Evolutionary conservation across 1,140 invertebrate species (phyloP).

Genomic region (Hycleus phaleratus): DNA sequence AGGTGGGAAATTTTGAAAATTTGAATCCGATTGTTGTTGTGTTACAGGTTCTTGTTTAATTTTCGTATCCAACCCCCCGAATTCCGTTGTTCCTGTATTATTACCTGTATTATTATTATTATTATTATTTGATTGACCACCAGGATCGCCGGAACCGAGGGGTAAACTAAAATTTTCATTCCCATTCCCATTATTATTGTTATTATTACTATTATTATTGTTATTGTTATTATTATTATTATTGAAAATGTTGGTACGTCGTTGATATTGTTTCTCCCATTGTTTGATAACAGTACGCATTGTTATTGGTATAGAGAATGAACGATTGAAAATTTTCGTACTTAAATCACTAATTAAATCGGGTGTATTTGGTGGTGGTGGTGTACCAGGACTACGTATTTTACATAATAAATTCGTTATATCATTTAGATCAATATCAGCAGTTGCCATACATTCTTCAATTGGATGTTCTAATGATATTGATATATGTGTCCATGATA

Average conservation of each 20-base stretch:
- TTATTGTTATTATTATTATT: constrained; percentile 17
- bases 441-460: constrained; percentile 86
- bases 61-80: constrained; percentile 44
- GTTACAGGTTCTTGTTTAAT: constrained; percentile 47
- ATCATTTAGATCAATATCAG: constrained; percentile 81
- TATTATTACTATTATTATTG: constrained; percentile 29
- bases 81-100: constrained; percentile 36
- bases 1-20: constrained; percentile 36
- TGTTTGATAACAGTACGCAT: constrained; percentile 50
- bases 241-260: constrained; percentile 18
- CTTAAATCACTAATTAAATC: constrained; percentile 67
- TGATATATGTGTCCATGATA: constrained; percentile 82
- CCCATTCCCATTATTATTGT: constrained; percentile 26
- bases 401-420: constrained; percentile 61
- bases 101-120: neutral
- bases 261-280: constrained; percentile 44
- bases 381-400: constrained; percentile 42
- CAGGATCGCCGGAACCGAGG: constrained; percentile 39
- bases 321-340: constrained; percentile 80
- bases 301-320: constrained; percentile 85
- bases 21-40: constrained; percentile 29
- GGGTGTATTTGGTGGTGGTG: constrained; percentile 44
- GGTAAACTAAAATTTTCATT: constrained; percentile 43
- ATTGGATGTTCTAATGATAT: constrained; percentile 88
- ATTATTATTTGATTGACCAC: constrained; percentile 28